Base-by-base conservation (phyloP, 1,140 invertebrate genomes). In the Ruditapes philippinarum region DNA sequence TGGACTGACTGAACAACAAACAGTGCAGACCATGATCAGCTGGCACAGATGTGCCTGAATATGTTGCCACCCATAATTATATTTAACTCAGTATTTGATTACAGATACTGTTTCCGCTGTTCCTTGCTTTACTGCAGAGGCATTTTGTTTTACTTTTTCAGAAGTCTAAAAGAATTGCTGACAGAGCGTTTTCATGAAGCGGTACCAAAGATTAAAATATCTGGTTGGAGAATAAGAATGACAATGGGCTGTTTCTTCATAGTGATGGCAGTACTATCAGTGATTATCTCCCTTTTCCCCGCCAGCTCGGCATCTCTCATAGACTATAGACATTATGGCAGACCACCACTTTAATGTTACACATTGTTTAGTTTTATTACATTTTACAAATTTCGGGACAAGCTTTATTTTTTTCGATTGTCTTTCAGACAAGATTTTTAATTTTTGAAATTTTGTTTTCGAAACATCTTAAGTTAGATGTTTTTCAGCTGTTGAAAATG, bases 211-310 rank as follows among this genome's bases (percentile, higher is more conserved):
- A 25, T 89, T 25, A 70, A 60, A n/a, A 82, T 89, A 0, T 89
- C 87, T 12, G 40, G 87, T 45, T 82, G 80, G 87, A 68, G 80
- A 42, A 83, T 89, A 4, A 38, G 87, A n/a, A 42, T 89, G 42
- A 89, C 87, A 22, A 82, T 89, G 51, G 79, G 79, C n/a, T 82
- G 87, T 45, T 89, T 89, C 57, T 83, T 89, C 68, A 60, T 89
- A 19, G 65, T 83, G 17, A 89, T 89, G 87, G 87, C 87, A 12
- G 70, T 89, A 36, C 22, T 89, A 22, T 82, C 80, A 25, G 68
- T 89, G 25, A 82, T 89, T 42, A 54, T 89, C 1, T 81, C 87
- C 11, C 54, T 89, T 17, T 76, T 81, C 17, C 87, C 87, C 11
- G 79, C 70, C 28, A 38, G 86, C 19, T 80, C 74, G 14, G 86